These are phyloP conservation scores for Eueides isabella DNA, from an alignment of 1,140 invertebrate species.

Conservation along the genomic window DNA sequence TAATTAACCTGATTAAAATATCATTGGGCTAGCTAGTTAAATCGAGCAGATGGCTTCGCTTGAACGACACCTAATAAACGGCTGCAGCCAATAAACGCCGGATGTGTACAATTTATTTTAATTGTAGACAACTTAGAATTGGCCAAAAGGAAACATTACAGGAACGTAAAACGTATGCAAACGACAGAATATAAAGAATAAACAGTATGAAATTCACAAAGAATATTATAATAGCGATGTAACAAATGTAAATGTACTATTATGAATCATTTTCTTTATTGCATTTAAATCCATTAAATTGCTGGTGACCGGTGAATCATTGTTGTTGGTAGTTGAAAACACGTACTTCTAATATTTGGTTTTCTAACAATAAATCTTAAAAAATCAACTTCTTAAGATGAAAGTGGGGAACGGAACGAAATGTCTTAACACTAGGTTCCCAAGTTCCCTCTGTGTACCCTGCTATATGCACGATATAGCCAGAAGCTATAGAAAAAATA, in stretches of 20 bases:
- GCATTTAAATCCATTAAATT: background rate
- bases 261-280: slow-evolving; percentile 10
- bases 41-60: slow-evolving; percentile 72
- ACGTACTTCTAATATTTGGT: background rate
- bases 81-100: slow-evolving; percentile 68
- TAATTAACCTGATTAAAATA: slow-evolving; percentile 36
- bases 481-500: background rate
- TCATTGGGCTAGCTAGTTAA: slow-evolving; percentile 40
- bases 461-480: background rate
- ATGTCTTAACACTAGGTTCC: background rate
- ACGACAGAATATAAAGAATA: background rate
- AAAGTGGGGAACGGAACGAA: background rate
- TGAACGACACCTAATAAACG: slow-evolving; percentile 75
- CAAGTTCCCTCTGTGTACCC: background rate
- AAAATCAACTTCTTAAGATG: no score
- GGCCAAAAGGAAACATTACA: slow-evolving; percentile 36
- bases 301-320: slow-evolving; percentile 7
- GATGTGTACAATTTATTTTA: slow-evolving; percentile 77
- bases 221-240: background rate
- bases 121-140: slow-evolving; percentile 59
- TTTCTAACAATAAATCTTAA: no score
- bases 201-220: slow-evolving; percentile 1
- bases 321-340: background rate
- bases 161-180: slow-evolving; percentile 2
- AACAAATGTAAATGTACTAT: background rate